These are phyloP conservation scores for Otolemur crassicaudatus DNA, from an alignment of 2,797 vertebrate species.

Conservation along the genomic window DNA sequence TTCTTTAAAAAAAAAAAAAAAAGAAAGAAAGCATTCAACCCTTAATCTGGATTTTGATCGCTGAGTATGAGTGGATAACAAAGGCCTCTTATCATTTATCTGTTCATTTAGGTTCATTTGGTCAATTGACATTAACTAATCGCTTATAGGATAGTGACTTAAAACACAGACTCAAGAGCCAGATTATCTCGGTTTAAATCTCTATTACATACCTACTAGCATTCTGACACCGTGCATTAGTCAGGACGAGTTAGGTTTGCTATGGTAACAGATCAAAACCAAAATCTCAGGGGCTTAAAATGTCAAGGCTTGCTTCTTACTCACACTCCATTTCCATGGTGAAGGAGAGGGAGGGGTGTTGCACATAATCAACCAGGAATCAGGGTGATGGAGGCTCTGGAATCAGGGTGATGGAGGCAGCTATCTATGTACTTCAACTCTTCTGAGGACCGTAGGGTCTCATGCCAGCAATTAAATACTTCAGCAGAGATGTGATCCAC, in stretches of 20 bases:
- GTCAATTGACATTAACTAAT: not conserved
- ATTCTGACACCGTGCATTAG: not conserved
- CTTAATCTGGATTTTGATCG: not conserved
- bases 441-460: not conserved
- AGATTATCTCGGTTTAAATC: not conserved
- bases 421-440: not conserved
- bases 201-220: not conserved
- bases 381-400: not conserved
- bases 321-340: not conserved
- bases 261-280: not conserved
- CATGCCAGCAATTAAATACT: not conserved
- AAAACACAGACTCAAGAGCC: not conserved
- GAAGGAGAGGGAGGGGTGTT: not conserved
- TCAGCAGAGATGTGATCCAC: not conserved
- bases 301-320: not conserved
- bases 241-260: slow-evolving; percentile 11
- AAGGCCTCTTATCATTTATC: not conserved
- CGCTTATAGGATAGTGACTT: not conserved
- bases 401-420: not conserved
- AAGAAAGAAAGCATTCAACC: not conserved
- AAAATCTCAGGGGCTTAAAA: not conserved
- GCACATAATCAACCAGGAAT: not conserved
- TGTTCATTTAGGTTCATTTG: not conserved
- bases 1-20: not conserved
- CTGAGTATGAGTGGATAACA: not conserved